phyloP scores from a whole-genome alignment of 92 coral and sea anemone genomes.

The Montipora capitata region DNA sequence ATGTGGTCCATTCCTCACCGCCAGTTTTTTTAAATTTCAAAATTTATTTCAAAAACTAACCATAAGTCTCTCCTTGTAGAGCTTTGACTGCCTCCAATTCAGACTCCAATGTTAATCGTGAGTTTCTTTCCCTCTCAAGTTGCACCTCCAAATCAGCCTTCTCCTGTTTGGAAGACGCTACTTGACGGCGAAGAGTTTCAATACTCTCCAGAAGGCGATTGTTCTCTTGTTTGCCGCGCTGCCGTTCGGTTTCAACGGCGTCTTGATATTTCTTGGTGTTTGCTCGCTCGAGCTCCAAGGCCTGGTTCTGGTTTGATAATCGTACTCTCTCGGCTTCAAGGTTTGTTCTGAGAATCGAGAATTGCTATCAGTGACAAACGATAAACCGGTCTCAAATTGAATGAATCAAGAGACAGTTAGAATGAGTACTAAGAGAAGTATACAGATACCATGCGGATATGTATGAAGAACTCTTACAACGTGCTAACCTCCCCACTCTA shows the following conservation, averaged over 20 bases:
- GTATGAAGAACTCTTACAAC: too few species aligned
- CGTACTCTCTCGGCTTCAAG: constrained; percentile 94
- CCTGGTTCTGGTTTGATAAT: constrained; percentile 89
- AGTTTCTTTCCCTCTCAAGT: constrained; percentile 79
- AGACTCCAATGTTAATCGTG: constrained; percentile 79
- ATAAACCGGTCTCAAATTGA: too few species aligned
- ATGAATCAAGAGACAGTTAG: too few species aligned
- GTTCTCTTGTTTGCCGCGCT: constrained; percentile 82
- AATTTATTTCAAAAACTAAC: constrained; percentile 20
- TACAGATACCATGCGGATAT: too few species aligned
- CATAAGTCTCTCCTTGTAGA: constrained; percentile 81
- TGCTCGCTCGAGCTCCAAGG: constrained; percentile 91
- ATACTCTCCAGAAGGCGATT: constrained; percentile 76
- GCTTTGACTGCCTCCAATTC: constrained; percentile 86
- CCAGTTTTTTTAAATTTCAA: too few species aligned
- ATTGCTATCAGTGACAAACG: neutral
- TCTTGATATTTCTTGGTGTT: constrained; percentile 90
- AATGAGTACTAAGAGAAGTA: too few species aligned
- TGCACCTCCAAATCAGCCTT: constrained; percentile 86
- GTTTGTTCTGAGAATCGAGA: constrained; percentile 79
- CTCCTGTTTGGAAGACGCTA: constrained; percentile 61
- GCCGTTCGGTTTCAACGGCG: constrained; percentile 86
- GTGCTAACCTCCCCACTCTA: too few species aligned
- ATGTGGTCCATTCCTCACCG: too few species aligned
- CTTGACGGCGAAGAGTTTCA: constrained; percentile 81